Percentiles rank a stretch among this genome's conserved stretches.
phyloP scores from a whole-genome alignment of 2,888 invertebrate genomes.

The Eustalomyia histrio region DNA sequence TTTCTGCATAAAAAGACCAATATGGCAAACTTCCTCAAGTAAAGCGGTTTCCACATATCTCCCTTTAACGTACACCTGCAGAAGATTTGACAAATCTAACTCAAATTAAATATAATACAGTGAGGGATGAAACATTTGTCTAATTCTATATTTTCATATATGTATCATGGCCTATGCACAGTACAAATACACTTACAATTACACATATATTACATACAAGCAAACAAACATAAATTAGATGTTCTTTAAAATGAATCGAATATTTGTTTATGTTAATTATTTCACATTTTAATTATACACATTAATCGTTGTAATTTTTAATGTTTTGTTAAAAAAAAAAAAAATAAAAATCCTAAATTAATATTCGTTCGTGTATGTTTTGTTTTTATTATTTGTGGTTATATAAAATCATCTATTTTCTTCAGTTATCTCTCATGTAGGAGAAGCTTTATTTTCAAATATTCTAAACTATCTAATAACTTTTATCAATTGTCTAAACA shows the following conservation, averaged over 20 bases:
- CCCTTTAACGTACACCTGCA: too few species aligned
- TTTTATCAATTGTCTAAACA: conserved; percentile 19
- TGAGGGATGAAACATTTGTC: too few species aligned
- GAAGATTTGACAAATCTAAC: too few species aligned
- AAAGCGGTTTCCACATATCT: too few species aligned
- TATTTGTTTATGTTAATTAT: conserved; percentile 56
- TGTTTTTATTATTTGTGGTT: conserved; percentile 17
- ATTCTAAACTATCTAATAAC: neutral
- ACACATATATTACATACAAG: conserved; percentile 16
- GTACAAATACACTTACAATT: neutral
- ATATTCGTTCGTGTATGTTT: conserved; percentile 28
- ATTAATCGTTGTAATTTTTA: conserved; percentile 58
- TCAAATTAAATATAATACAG: too few species aligned
- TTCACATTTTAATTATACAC: conserved; percentile 57
- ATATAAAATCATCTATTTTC: conserved; percentile 4
- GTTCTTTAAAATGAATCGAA: conserved; percentile 36
- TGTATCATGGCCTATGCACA: neutral
- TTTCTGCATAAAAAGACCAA: too few species aligned
- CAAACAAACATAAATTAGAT: conserved; percentile 39
- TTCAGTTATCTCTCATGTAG: conserved; percentile 43
- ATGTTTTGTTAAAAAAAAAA: conserved; percentile 49
- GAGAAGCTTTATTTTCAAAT: conserved; percentile 4
- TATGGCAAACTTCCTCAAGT: too few species aligned
- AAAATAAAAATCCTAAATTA: neutral
- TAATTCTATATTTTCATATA: too few species aligned